Conservation (phyloP, 2,888 invertebrate genomes). For the Ptilodon capucinus region DNA sequence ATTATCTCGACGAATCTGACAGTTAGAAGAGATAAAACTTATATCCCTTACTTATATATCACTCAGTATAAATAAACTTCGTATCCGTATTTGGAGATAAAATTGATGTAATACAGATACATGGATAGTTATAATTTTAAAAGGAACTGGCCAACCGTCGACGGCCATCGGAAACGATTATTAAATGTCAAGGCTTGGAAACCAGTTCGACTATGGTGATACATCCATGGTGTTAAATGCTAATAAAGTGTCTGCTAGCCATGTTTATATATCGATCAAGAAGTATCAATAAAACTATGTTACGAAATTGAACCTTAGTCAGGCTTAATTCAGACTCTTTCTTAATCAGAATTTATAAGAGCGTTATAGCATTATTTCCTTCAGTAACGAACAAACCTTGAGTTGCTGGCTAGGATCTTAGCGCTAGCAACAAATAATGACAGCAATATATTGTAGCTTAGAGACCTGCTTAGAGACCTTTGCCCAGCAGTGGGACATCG, state of each 20-base stretch:
- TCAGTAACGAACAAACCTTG: too few species aligned
- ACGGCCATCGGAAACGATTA: constrained; percentile 33
- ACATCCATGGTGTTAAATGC: constrained; percentile 40
- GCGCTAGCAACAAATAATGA: too few species aligned
- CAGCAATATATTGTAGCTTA: too few species aligned
- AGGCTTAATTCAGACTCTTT: too few species aligned
- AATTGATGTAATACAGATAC: background rate
- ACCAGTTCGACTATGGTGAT: constrained; percentile 39
- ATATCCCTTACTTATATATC: too few species aligned
- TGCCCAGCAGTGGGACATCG: too few species aligned
- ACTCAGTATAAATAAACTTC: background rate
- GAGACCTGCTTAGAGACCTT: too few species aligned
- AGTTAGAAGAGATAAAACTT: too few species aligned
- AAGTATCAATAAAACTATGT: background rate
- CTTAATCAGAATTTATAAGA: too few species aligned
- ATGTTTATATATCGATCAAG: constrained; percentile 26
- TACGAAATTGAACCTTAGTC: background rate
- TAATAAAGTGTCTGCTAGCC: constrained; percentile 20
- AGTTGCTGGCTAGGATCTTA: too few species aligned
- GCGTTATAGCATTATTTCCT: too few species aligned
- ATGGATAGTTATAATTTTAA: constrained; percentile 4
- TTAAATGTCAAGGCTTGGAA: constrained; percentile 55
- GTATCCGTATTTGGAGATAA: background rate
- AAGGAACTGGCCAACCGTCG: constrained; percentile 11
- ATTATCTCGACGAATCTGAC: too few species aligned